Percentiles rank a stretch among this genome's conserved stretches.
phyloP scores from a whole-genome alignment of 2,888 invertebrate species.

The Andrena praecox region DNA sequence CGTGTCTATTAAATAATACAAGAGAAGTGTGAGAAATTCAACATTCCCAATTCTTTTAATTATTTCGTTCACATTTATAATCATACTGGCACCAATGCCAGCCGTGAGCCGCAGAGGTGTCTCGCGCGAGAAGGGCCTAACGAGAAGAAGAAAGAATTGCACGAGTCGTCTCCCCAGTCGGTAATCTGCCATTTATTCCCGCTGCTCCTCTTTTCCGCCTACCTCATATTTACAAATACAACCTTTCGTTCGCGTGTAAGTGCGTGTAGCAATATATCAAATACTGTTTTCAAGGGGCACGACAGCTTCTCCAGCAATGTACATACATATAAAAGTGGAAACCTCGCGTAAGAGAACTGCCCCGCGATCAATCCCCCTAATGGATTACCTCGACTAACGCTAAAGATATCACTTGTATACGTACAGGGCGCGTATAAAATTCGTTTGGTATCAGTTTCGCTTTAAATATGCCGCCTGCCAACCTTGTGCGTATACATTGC shows the following conservation, averaged over 20 bases:
- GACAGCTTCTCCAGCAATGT: conserved; percentile 6
- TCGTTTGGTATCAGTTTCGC: not conserved
- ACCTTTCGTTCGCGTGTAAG: not conserved
- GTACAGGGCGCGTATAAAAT: not conserved
- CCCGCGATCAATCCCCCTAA: not conserved
- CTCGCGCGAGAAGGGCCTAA: not conserved
- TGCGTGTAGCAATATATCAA: conserved; percentile 30
- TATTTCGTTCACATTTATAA: too few species aligned
- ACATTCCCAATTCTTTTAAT: too few species aligned
- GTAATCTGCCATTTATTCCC: conserved; percentile 15
- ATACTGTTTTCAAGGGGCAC: conserved; percentile 27
- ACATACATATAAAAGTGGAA: conserved; percentile 50
- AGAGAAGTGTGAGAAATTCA: too few species aligned
- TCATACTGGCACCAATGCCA: too few species aligned
- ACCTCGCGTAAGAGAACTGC: conserved; percentile 23
- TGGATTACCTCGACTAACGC: not conserved
- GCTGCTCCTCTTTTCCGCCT: not conserved
- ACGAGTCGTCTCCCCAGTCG: not conserved
- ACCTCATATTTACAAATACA: conserved; percentile 38
- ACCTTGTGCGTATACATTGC: conserved; percentile 41
- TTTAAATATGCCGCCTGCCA: too few species aligned
- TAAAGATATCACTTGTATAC: conserved; percentile 7
- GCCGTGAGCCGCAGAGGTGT: not conserved
- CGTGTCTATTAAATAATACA: too few species aligned
- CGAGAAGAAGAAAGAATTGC: not conserved